Percentiles rank a stretch among this genome's conserved stretches.
Conservation (phyloP, 2,888 invertebrate species). For the Lycia hirtaria region DNA sequence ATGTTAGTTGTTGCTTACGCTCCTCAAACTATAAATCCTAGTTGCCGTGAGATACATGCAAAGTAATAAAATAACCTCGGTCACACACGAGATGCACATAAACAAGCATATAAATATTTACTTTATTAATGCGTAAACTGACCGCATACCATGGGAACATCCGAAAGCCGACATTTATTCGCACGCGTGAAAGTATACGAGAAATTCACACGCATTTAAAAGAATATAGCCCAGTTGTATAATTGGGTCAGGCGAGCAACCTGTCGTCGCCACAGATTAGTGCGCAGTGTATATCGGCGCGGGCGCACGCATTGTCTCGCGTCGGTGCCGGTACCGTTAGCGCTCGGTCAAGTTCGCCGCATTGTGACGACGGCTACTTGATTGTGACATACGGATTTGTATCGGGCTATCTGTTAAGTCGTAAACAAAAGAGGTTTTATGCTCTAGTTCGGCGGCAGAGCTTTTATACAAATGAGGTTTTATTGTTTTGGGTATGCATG, state of each 20-base stretch:
- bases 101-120: slow-evolving; percentile 5
- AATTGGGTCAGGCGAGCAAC: slow-evolving; percentile 84
- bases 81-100: slow-evolving; percentile 1
- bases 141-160: slow-evolving; percentile 36
- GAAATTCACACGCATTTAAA: slow-evolving; percentile 75
- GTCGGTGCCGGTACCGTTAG: slow-evolving; percentile 73
- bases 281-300: slow-evolving; percentile 33
- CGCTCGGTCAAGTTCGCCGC: slow-evolving; percentile 79
- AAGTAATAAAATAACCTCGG: not conserved
- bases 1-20: too few species aligned
- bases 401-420: slow-evolving; percentile 34
- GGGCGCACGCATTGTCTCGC: slow-evolving; percentile 80
- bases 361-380: slow-evolving; percentile 66
- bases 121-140: slow-evolving; percentile 19
- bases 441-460: slow-evolving; percentile 27
- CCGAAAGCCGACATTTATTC: slow-evolving; percentile 40
- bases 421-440: slow-evolving; percentile 30
- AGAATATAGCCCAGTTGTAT: slow-evolving; percentile 72
- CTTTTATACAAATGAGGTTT: slow-evolving; percentile 20
- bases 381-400: slow-evolving; percentile 66
- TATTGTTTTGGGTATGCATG: slow-evolving; percentile 1
- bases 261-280: slow-evolving; percentile 57
- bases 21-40: too few species aligned
- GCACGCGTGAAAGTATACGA: slow-evolving; percentile 66
- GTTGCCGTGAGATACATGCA: too few species aligned